Base-by-base conservation (phyloP, 2,888 invertebrate species). In the Isotomurus palustris region DNA sequence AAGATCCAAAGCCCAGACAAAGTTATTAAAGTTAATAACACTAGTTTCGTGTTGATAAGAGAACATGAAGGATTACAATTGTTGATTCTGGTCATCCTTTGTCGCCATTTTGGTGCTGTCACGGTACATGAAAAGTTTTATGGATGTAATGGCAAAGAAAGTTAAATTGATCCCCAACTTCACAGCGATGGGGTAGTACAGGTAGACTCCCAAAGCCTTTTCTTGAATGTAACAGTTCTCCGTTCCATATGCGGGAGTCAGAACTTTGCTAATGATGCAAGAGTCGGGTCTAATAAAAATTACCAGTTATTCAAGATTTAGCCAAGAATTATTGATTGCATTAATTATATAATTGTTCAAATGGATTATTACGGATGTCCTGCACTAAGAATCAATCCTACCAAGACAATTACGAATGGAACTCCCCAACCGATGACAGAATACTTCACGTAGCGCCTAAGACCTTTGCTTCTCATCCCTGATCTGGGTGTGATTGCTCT, bases 351-450 rank as follows among this genome's bases (percentile, higher is more conserved):
- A 27, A 27, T 27, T 35, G 5, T 32, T 43, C 5, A 25, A 2
- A 29, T 35, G n/a, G 43, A 21, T 25, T 36, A 58, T 29, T 55
- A 64, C 64, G 56, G 52, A 55, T 57, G 58, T 45, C 45, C 53
- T n/a, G 21, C 50, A 25, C 53, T 59, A n/a, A 65, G 25, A 14
- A 55, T 38, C 4, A 54, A 35, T 5, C 64, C 60, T 51, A 55
- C 43, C 2, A 22, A 10, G 1, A 65, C 59, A 53, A 60, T 38
- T 8, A 58, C 43, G 17, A 60, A 6, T 12, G 67, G 67, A 8
- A 59, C 50, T 5, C 64, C 64, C 67, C 67, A 67, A 6, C 63
- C 67, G 32, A 58, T 56, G 10, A 55, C 19, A n/a, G 67, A 63
- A 41, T 65, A 64, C 22, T 29, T 44, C 1, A 57, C 36, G 32